Base-by-base conservation (phyloP, 1,140 invertebrate genomes). In the Subanguina moxae region DNA sequence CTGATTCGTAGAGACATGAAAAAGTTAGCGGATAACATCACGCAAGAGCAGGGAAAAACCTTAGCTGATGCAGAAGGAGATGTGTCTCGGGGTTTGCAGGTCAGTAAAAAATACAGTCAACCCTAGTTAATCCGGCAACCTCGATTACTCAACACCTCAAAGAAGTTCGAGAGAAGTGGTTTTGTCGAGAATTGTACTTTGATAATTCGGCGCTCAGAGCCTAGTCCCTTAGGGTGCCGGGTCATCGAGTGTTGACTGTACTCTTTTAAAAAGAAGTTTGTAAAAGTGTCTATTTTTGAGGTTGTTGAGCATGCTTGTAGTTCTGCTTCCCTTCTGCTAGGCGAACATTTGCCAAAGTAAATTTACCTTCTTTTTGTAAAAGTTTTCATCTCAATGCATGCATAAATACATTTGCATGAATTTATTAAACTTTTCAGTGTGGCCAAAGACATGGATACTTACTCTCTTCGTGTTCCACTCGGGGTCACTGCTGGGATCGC, bases 31-130 rank as follows among this genome's bases (percentile, higher is more conserved):
- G 88, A 89, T 67, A 94, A 90, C 82, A 91, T 99, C 42, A 97
- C 95, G 13, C 84, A 87, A 75, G 95, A 99, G 85, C 95, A 99
- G 86, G 96, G 96, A 27, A 99, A 99, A 84, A 99, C 96, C 0
- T 85, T 94, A 58, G 87, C 89, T 23, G 96, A 99, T 86, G 95
- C 96, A 27, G 93, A 97, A 83, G 96, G 96, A 58, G 96, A 99
- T 86, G 94, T 98, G 3, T 87, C 94, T 56, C 87, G 96, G 82
- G 96, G 96, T 64, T 87, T 98, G 65, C 95, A 92, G 93, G 87
- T 89, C 89, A 88, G 38, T 56, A 7, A 52, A 3, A 52, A 21
- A 52, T 45, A 45, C 11, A 45, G 43, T 11, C n/a, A n/a, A 45
- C 11, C 11, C n/a, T n/a, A n/a, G n/a, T n/a, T n/a, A n/a, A n/a